Conservation (phyloP, 2,797 vertebrate species). For the Echiichthys vipera region DNA sequence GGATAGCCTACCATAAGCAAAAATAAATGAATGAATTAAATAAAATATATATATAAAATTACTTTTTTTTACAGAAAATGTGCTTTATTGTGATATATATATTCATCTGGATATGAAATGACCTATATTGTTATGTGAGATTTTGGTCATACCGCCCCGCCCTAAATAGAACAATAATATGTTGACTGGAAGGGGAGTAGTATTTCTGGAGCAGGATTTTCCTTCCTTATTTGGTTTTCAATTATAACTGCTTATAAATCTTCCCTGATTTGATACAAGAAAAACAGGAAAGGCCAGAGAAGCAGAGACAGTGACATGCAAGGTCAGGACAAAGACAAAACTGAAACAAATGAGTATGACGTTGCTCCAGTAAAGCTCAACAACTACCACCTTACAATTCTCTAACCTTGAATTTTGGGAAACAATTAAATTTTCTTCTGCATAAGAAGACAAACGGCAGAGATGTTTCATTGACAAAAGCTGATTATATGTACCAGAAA, state of each 20-base stretch:
- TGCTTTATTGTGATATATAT: too few species aligned
- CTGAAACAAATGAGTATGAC: not conserved
- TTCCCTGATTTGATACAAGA: slow-evolving; percentile 18
- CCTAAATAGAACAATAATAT: not conserved
- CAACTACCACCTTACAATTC: not conserved
- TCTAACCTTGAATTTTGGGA: slow-evolving; percentile 6
- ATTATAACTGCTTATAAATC: slow-evolving; percentile 4
- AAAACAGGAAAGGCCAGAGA: slow-evolving; percentile 30
- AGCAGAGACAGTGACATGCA: slow-evolving; percentile 22
- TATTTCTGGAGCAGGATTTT: not conserved
- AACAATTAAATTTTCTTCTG: not conserved
- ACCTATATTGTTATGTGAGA: too few species aligned
- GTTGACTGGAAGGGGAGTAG: not conserved
- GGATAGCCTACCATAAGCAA: too few species aligned
- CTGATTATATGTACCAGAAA: slow-evolving; percentile 23
- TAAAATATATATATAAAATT: too few species aligned
- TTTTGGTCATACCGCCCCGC: too few species aligned
- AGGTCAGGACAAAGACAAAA: slow-evolving; percentile 16
- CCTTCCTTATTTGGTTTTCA: not conserved
- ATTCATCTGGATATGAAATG: too few species aligned
- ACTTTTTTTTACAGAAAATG: too few species aligned
- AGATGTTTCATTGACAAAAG: slow-evolving; percentile 8
- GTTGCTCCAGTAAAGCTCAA: not conserved
- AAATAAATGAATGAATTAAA: too few species aligned
- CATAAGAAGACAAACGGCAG: not conserved